phyloP scores from a whole-genome alignment of 2,888 invertebrate species.

The Nasonia oneida region DNA sequence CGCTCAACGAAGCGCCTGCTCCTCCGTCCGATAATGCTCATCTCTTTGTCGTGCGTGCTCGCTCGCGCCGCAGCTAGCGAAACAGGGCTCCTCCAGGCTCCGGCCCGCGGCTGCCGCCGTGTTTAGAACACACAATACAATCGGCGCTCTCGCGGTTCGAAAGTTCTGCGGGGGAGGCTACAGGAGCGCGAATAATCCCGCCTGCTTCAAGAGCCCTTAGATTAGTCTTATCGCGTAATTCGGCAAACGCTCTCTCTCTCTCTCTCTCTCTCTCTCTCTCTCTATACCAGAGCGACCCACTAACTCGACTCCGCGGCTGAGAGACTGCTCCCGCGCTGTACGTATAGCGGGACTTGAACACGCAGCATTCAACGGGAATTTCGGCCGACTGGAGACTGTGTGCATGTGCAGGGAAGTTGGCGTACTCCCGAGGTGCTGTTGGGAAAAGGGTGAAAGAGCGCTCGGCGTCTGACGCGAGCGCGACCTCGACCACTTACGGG shows the following conservation, averaged over 20 bases:
- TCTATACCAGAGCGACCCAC: slow-evolving; percentile 28
- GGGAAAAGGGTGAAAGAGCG: neutral
- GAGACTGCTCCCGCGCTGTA: neutral
- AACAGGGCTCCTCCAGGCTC: neutral
- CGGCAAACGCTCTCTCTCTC: neutral
- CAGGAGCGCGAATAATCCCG: slow-evolving; percentile 34
- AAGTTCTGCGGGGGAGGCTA: slow-evolving; percentile 29
- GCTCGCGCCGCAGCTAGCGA: neutral
- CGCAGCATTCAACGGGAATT: slow-evolving; percentile 41
- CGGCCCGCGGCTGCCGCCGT: neutral
- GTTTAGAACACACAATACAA: slow-evolving; percentile 50
- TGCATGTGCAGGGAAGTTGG: neutral
- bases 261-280: too few species aligned
- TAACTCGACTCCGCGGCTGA: slow-evolving; percentile 31
- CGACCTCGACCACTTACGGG: neutral
- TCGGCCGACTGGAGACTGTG: slow-evolving; percentile 39
- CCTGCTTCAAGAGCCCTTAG: slow-evolving; percentile 66
- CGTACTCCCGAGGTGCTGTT: neutral
- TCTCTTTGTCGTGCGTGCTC: neutral
- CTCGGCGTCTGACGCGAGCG: neutral
- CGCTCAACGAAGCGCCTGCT: neutral
- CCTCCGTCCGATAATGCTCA: neutral
- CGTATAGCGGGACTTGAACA: slow-evolving; percentile 26
- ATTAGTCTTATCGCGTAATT: slow-evolving; percentile 70
- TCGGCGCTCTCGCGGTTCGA: slow-evolving; percentile 34